Evolutionary conservation across 2,888 invertebrate species (phyloP).

Genomic region (Trichopria drosophilae): DNA sequence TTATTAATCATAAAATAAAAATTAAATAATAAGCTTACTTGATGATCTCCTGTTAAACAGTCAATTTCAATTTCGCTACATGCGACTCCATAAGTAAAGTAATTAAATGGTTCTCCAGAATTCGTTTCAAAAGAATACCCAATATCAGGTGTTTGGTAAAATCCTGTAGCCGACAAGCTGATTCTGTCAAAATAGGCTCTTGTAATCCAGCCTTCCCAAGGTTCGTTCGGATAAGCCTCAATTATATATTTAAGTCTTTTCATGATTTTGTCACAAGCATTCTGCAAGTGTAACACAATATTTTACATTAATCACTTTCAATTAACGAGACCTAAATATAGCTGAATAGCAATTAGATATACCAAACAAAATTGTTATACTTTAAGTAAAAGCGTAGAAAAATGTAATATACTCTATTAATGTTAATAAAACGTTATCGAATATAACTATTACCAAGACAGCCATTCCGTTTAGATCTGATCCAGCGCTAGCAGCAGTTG

Average conservation of each 20-base stretch:
- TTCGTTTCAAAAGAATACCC: slow-evolving; percentile 71
- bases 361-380: neutral
- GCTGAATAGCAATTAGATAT: too few species aligned
- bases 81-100: slow-evolving; percentile 82
- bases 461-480: slow-evolving; percentile 90
- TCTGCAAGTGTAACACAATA: slow-evolving; percentile 54
- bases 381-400: neutral
- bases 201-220: slow-evolving; percentile 80
- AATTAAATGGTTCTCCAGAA: slow-evolving; percentile 73
- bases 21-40: slow-evolving; percentile 54
- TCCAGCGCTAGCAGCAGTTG: slow-evolving; percentile 83
- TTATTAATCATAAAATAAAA: neutral
- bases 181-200: slow-evolving; percentile 75
- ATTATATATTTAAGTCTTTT: slow-evolving; percentile 75
- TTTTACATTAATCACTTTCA: neutral
- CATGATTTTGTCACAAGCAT: slow-evolving; percentile 76
- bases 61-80: slow-evolving; percentile 88
- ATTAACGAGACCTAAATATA: too few species aligned
- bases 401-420: neutral
- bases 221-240: slow-evolving; percentile 71
- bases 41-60: slow-evolving; percentile 88
- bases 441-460: slow-evolving; percentile 65
- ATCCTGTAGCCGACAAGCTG: slow-evolving; percentile 79
- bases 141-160: slow-evolving; percentile 73
- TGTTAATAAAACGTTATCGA: slow-evolving; percentile 17